Base-by-base conservation (phyloP, 53 echinoderm and acorn worm genomes). In the Arbacia lixula region DNA sequence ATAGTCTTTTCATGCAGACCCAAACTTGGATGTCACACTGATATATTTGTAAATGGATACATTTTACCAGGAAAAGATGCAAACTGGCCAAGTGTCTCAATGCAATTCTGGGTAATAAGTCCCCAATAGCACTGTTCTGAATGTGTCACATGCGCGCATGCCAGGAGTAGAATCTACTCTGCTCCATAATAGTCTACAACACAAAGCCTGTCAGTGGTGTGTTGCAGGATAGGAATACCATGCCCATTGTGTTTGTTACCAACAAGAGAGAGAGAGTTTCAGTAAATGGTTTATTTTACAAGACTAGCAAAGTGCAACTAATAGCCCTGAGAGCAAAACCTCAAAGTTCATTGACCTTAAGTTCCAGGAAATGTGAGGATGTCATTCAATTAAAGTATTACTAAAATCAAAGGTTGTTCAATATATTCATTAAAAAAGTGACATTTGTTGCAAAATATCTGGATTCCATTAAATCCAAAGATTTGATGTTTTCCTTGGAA, bases 281-380 rank as follows among this genome's bases (percentile, higher is more conserved):
- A 14, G n/a, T 17, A 2, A 5, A 66, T 2, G 16, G 49, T 49
- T 16, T 71, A 33, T 3, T 12, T 41, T 27, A 22, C 22, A 1
- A 40, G 46, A 71, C 71, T 71, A 71, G 5, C 24, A 71, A 25
- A 71, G 71, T 71, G 42, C 71, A 71, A 0, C 11, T 16, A 17
- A 29, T 71, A 41, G 46, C 71, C 71, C 71, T 71, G 71, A 71
- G 41, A 41, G 41, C 26, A 5, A 2, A 12, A 29, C 49, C 41
- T 42, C 71, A 71, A 46, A 71, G 71, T 71, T 71, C 71, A 71
- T 12, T 71, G 71, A 71, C 71, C 71, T 43, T 39, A 43, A 26
- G 24, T 71, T 42, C 71, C 71, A 71, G 71, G 71, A 71, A 71
- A 43, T 71, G 19, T 24, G 42, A 17, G 50, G 42, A 66, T 21